A percentile compares a stretch with the other conserved stretches of the same genome.
Conservation (phyloP, 2,888 invertebrate genomes). For the Aphodius sticticus region DNA sequence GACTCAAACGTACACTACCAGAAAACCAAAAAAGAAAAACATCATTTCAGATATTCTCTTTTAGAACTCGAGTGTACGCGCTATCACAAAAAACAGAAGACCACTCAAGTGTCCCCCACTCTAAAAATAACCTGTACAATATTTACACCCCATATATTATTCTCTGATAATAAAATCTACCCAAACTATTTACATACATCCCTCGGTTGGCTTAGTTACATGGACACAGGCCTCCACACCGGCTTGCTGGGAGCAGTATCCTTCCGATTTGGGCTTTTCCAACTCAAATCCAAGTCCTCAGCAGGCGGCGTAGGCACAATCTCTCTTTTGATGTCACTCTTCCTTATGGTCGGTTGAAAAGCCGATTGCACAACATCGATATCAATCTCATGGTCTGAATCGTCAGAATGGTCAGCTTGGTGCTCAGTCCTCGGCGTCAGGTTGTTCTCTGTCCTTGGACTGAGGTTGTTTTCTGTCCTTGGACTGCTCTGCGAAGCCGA, state of each 20-base stretch:
- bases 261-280: not conserved
- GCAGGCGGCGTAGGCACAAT: not conserved
- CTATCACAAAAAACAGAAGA: not conserved
- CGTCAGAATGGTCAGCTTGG: conserved; percentile 52
- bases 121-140: not conserved
- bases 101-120: not conserved
- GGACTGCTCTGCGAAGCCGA: conserved; percentile 63
- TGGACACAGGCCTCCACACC: conserved; percentile 70
- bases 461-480: not conserved
- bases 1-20: not conserved
- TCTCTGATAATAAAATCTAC: not conserved
- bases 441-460: not conserved
- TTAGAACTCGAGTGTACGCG: not conserved
- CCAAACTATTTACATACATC: not conserved
- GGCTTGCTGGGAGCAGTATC: conserved; percentile 64
- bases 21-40: not conserved
- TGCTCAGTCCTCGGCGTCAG: not conserved
- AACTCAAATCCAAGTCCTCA: not conserved
- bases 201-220: not conserved
- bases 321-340: conserved; percentile 59
- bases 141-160: not conserved
- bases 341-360: conserved; percentile 71
- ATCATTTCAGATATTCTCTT: not conserved
- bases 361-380: conserved; percentile 81
- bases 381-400: conserved; percentile 67